Evolutionary conservation across 1,140 invertebrate species (phyloP), one percentile per base, ranked within the genome.

Genomic region (Chlorops oryzae): DNA sequence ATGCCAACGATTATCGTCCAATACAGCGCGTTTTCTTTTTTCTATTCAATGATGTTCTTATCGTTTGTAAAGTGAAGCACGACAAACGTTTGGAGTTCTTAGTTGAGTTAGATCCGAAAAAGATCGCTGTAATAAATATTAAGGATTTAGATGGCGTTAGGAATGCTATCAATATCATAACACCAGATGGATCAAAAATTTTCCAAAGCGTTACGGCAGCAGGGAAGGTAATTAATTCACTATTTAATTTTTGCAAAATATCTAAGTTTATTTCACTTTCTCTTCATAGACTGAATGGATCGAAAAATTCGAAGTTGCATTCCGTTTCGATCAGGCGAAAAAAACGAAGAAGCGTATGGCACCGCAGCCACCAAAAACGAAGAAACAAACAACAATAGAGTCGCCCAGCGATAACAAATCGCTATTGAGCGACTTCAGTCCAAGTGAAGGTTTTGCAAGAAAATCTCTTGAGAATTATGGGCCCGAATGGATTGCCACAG

Each of bases 71-170:
- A 58, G 63, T 72, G 4, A 72, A 72, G 48, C 69, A 70, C 53
- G 70, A 72, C 10, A 72, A 72, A 55, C 81, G 87, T 55, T 92
- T 94, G 63, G 88, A 91, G 73, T 92, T 93, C 76, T 86, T 95
- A 73, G 83, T 82, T 5, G 81, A 90, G 59, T 96, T 97, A 71
- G 89, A 95, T 59, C 77, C 98, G 2, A 90, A 91, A 64, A 92
- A 83, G 67, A 74, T 98, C 52, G 94, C 93, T 23, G 87, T 96
- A 17, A 93, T 99, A 0, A 98, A 98, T 77, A 90, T 98, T 3
- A 80, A 89, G 58, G 93, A 98, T 76, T 76, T 92, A 49, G 90
- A 88, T 40, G 87, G 83, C 50, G 83, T 94, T 0, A 95, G 93
- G 71, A 85, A 93, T 71, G 90, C 91, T 3, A 96, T 97, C 59